A percentile compares a stretch with the other conserved stretches of the same genome.
Conservation (phyloP, 2,113 vertebrate genomes). For the Sakesphorus luctuosus region DNA sequence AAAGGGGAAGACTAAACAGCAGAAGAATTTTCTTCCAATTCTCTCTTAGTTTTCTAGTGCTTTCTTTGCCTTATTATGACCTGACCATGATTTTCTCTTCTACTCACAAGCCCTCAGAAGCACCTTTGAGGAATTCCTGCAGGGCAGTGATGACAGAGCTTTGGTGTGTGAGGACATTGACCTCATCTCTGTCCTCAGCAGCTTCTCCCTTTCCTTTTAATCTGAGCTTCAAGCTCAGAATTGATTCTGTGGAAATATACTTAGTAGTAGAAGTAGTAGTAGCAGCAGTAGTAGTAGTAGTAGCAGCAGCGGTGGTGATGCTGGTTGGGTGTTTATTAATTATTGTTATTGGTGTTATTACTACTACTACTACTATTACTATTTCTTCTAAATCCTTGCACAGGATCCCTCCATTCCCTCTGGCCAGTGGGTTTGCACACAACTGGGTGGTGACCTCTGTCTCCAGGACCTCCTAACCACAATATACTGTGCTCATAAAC, state of each 20-base stretch:
- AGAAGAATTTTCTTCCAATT: neutral
- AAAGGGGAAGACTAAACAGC: neutral
- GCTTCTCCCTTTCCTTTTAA: neutral
- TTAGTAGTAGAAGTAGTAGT: neutral
- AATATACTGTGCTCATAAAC: neutral
- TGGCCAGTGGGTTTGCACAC: neutral
- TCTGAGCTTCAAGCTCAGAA: neutral
- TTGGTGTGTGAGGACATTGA: neutral
- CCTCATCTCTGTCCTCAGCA: neutral
- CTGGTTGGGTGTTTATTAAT: neutral
- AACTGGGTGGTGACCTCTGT: neutral
- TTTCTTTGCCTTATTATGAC: neutral
- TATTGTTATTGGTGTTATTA: neutral
- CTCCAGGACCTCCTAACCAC: neutral
- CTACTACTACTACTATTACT: neutral
- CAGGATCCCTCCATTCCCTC: neutral
- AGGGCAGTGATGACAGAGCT: rapidly evolving
- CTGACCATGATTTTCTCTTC: neutral
- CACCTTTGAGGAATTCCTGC: neutral
- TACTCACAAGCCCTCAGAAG: neutral
- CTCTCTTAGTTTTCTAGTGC: neutral
- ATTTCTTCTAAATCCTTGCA: neutral
- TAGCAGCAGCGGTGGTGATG: neutral
- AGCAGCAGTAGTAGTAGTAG: too few relatives aligned
- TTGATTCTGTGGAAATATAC: neutral